Evolutionary conservation across 1,140 invertebrate genomes (phyloP).

Genomic region (Pectinophora gossypiella): DNA sequence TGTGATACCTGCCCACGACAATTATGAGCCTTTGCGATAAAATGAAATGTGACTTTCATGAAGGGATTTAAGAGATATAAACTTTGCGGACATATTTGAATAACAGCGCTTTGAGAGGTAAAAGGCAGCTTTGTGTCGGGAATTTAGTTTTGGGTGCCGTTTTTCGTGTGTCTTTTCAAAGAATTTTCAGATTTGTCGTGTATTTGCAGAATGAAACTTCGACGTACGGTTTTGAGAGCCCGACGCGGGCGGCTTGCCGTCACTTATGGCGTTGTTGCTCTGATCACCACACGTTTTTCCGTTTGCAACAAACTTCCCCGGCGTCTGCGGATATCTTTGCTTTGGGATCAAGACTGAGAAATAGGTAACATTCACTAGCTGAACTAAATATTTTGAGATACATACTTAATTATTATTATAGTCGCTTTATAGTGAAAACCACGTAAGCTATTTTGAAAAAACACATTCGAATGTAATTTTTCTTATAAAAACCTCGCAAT

Average conservation of each 20-base stretch:
- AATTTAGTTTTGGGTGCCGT: slow-evolving; percentile 1
- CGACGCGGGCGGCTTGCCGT: slow-evolving; percentile 95
- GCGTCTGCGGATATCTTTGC: slow-evolving; percentile 83
- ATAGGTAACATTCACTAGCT: slow-evolving; percentile 40
- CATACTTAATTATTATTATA: too few relatives aligned
- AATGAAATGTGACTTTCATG: slow-evolving; percentile 8
- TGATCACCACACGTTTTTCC: slow-evolving; percentile 98
- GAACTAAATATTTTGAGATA: too few relatives aligned
- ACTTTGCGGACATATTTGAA: slow-evolving; percentile 16
- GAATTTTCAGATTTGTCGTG: neutral
- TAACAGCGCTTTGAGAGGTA: slow-evolving; percentile 14
- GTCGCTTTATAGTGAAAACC: too few relatives aligned
- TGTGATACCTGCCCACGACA: neutral
- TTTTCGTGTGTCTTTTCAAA: neutral
- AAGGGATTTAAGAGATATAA: slow-evolving; percentile 17
- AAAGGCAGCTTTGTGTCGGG: neutral
- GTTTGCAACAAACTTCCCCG: slow-evolving; percentile 87
- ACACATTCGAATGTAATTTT: too few relatives aligned
- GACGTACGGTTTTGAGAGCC: slow-evolving; percentile 96
- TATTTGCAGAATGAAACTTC: slow-evolving; percentile 90
- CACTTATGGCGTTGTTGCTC: slow-evolving; percentile 99
- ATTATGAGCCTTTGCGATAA: neutral
- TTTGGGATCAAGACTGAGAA: slow-evolving; percentile 82
- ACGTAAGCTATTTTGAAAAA: too few relatives aligned
- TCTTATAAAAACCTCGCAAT: too few relatives aligned